Evolutionary conservation across 1,140 invertebrate genomes (phyloP), one percentile per base, ranked within the genome.

Genomic region (Pentalonia nigronervosa): DNA sequence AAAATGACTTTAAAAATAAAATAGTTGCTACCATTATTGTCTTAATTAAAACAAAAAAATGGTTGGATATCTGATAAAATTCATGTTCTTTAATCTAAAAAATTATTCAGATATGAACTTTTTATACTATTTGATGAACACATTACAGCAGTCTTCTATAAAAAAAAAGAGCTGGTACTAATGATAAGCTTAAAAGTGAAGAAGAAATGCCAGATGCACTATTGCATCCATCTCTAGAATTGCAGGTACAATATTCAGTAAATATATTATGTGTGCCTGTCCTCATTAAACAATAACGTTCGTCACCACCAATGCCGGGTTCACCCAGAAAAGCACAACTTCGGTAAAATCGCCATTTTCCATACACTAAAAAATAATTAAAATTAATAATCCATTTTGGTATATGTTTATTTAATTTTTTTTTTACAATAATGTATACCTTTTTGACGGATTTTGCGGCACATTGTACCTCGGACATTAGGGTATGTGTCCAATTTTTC

Each of bases 251-350:
- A 94, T 98, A 98, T 95, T 99, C 98, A 95, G 98, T 97, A 95
- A 98, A 98, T 94, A 99, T 98, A 95, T 99, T 98, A 95, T 98
- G 98, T 6, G 98, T 98, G 83, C 98, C 98, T 21, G 98, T 98
- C 94, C 98, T 96, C 97, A 98, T 98, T 25, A 98, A 95, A 94
- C 98, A 99, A 95, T 98, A 98, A 90, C 98, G 96, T 95, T 99
- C 98, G 95, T 99, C 98, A 1, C 98, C 98, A 94, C 96, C 96
- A 81, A 99, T 98, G 1, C 98, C 98, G 1, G 98, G 98, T 94
- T 98, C 98, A 11, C 98, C 98, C 94, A 99, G 96, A 94, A 97
- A 98, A 4, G 98, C 98, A 95, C 98, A 99, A 94, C 97, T 97
- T 91, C 98, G 95, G 94, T 98, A 98, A 95, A 98, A 99, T 94